Conservation (phyloP, 2,113 vertebrate genomes). For the Etheostoma cragini region DNA sequence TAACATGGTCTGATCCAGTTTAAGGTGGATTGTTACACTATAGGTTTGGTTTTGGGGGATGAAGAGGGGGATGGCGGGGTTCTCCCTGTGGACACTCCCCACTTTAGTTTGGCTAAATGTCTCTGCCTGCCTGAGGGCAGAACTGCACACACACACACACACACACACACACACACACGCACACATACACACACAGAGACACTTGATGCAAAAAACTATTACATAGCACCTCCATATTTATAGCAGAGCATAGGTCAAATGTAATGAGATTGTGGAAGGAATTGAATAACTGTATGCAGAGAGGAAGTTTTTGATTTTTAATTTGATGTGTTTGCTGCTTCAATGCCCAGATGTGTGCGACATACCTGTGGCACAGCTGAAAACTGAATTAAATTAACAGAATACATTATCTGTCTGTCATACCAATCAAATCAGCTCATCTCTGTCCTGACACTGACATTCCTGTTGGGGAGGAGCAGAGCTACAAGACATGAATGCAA, state of each 20-base stretch:
- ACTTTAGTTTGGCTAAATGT: conserved; percentile 71
- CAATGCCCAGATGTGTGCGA: background rate
- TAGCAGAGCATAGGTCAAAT: conserved; percentile 36
- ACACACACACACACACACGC: conserved; percentile 1
- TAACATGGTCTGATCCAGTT: conserved; percentile 32
- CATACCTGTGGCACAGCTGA: conserved; percentile 19
- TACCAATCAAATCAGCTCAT: conserved; percentile 33
- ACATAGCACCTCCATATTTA: conserved; percentile 50
- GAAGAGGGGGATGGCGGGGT: conserved; percentile 52
- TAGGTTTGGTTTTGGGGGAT: conserved; percentile 39
- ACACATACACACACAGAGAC: conserved; percentile 5
- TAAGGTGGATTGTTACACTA: conserved; percentile 29
- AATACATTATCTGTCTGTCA: conserved; percentile 47
- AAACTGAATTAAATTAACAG: conserved; percentile 37
- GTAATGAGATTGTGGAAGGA: background rate
- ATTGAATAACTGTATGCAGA: conserved; percentile 12
- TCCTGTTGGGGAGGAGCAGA: conserved; percentile 4
- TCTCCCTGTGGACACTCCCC: conserved; percentile 59
- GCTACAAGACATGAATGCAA: conserved; percentile 24
- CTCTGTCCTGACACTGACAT: conserved; percentile 22
- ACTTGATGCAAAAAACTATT: conserved; percentile 27
- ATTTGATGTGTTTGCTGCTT: background rate
- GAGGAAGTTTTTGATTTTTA: background rate
- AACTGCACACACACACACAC: conserved; percentile 12
- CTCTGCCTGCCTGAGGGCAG: conserved; percentile 64